phyloP scores from a whole-genome alignment of 2,888 invertebrate genomes.

The Cremastobaeus sp. region DNA sequence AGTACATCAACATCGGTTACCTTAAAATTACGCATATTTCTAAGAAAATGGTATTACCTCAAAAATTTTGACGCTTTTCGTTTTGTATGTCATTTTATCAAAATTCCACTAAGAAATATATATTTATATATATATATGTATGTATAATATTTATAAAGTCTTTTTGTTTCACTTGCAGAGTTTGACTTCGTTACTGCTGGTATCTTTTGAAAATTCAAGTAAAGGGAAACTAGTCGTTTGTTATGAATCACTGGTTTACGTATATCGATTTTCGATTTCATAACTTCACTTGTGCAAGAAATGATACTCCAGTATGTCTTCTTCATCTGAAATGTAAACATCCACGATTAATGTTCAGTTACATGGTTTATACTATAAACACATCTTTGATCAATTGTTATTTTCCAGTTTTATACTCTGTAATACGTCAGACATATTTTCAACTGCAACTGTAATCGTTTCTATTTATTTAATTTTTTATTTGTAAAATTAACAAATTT shows the following conservation, averaged over 20 bases:
- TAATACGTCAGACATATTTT: no score
- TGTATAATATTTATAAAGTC: slow-evolving; percentile 64
- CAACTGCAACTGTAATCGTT: no score
- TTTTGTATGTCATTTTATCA: slow-evolving; percentile 67
- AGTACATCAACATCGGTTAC: slow-evolving; percentile 64
- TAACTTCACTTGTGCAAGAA: slow-evolving; percentile 79
- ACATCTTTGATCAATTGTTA: no score
- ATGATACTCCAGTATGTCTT: slow-evolving; percentile 80
- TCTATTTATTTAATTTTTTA: no score
- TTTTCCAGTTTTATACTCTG: no score
- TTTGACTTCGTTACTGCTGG: slow-evolving; percentile 48
- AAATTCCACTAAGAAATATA: slow-evolving; percentile 74
- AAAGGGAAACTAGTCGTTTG: slow-evolving; percentile 41
- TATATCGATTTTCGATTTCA: slow-evolving; percentile 65
- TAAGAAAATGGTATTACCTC: slow-evolving; percentile 61
- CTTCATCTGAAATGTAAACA: slow-evolving; percentile 76
- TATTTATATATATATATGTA: slow-evolving; percentile 68
- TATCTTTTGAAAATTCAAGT: slow-evolving; percentile 30
- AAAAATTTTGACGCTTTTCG: slow-evolving; percentile 53
- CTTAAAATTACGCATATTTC: slow-evolving; percentile 62
- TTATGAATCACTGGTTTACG: slow-evolving; percentile 65
- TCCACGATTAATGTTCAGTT: slow-evolving; percentile 5
- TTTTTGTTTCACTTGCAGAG: slow-evolving; percentile 58
- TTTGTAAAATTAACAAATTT: no score
- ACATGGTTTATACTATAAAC: no score